A percentile compares a stretch with the other conserved stretches of the same genome.
Conservation (phyloP, 2,113 vertebrate genomes). For the Motacilla alba region DNA sequence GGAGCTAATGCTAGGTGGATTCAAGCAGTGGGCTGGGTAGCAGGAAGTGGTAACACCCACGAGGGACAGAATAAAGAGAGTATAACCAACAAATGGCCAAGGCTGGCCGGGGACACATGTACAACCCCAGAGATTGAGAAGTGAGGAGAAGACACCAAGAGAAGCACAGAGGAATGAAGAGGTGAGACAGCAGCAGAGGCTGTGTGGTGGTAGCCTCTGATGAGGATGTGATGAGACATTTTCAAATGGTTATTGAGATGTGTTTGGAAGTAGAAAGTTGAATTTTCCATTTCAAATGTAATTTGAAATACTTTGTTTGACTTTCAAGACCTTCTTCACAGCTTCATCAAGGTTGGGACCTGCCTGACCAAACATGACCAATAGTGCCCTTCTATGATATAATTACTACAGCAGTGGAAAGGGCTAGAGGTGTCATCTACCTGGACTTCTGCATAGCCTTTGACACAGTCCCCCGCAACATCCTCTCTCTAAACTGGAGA, state of each 20-base stretch:
- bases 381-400: neutral
- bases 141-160: neutral
- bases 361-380: neutral
- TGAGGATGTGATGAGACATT: neutral
- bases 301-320: neutral
- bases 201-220: accelerated
- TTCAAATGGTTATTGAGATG: neutral
- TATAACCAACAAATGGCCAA: neutral
- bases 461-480: neutral
- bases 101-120: neutral
- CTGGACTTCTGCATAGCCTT: neutral
- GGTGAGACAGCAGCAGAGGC: neutral
- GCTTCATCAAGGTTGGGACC: neutral
- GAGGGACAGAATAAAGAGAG: neutral
- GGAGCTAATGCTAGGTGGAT: neutral
- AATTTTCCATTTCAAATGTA: neutral
- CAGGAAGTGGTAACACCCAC: neutral
- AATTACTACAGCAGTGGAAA: neutral
- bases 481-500: neutral
- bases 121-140: accelerated
- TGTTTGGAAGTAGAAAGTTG: neutral
- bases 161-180: neutral
- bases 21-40: neutral
- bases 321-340: neutral
- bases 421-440: neutral